A percentile compares a stretch with the other conserved stretches of the same genome.
phyloP scores from a whole-genome alignment of 2,888 invertebrate species.

The Copidosoma aretas region DNA sequence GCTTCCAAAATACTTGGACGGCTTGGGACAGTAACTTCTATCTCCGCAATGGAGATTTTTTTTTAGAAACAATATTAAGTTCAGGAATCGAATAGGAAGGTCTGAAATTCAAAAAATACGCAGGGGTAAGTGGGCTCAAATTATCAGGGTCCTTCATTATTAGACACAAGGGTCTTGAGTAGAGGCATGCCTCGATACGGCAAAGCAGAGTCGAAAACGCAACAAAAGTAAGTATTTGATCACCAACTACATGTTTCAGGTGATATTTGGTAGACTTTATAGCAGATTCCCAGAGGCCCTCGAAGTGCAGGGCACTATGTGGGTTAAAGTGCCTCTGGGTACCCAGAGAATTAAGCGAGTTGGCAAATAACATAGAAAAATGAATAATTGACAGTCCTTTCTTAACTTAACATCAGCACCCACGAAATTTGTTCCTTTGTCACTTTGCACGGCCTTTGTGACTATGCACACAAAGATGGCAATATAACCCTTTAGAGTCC shows the following conservation, averaged over 20 bases:
- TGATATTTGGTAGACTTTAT: background rate
- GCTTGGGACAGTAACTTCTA: no score
- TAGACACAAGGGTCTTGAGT: background rate
- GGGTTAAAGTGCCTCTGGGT: no score
- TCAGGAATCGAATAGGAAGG: no score
- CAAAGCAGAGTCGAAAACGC: background rate
- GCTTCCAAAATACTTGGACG: no score
- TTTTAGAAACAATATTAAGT: no score
- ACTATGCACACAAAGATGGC: conserved; percentile 46
- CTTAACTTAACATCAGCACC: conserved; percentile 39
- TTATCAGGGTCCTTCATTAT: background rate
- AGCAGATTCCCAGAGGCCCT: background rate
- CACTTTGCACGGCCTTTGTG: conserved; percentile 46
- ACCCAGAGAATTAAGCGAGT: no score
- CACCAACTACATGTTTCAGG: background rate
- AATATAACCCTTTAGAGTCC: conserved; percentile 41
- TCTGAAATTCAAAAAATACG: background rate
- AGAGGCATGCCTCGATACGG: no score
- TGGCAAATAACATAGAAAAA: no score
- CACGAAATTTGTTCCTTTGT: conserved; percentile 46
- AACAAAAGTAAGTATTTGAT: background rate
- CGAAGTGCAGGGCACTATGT: no score
- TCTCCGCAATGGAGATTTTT: no score
- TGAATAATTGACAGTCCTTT: background rate
- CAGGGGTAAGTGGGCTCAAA: background rate